Evolutionary conservation across 2,888 invertebrate genomes (phyloP), one percentile per base, ranked within the genome.

Genomic region (Apotomis betuletana): DNA sequence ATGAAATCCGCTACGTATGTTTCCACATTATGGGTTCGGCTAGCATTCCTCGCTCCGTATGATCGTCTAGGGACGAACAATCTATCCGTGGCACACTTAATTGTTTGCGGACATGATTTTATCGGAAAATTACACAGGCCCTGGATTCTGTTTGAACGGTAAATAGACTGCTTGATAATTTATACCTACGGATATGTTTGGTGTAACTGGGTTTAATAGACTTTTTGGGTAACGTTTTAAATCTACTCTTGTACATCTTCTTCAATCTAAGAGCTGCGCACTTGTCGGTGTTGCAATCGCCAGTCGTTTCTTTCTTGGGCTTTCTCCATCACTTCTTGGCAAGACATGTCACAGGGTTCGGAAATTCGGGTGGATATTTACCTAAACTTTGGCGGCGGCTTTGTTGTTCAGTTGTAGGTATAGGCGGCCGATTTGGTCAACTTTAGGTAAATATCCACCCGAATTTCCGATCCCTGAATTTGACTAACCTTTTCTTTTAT

Each of bases 71-170:
- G 88, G 89, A 87, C 85, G 65, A 75, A 81, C 87, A 88, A 88
- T 90, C 86, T 85, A 85, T 84, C 81, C 83, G 81, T 82, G 82
- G 83, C 83, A 78, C 78, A 81, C 82, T 86, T 90, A 88, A 91
- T 90, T 90, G 90, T 90, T 90, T 90, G 88, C 87, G 84, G 85
- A 87, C 87, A 89, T 86, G 87, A 88, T 89, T 89, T 88, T 88
- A 89, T 88, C 78, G 75, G 71, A 70, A 74, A 76, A 76, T 76
- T 76, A 77, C 75, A 73, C 63, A 55, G 61, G 58, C 59, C 61
- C 58, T 51, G 36, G 62, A 73, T 59, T 64, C 62, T 69, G 58
- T 65, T 74, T 70, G 67, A 71, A 74, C 69, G 57, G 58, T 54
- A 69, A 55, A 69, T 62, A 63, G 55, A n/a, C 15, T 38, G 51